Evolutionary conservation across 2,888 invertebrate species (phyloP).

Genomic region (Sarcophaga carnaria): DNA sequence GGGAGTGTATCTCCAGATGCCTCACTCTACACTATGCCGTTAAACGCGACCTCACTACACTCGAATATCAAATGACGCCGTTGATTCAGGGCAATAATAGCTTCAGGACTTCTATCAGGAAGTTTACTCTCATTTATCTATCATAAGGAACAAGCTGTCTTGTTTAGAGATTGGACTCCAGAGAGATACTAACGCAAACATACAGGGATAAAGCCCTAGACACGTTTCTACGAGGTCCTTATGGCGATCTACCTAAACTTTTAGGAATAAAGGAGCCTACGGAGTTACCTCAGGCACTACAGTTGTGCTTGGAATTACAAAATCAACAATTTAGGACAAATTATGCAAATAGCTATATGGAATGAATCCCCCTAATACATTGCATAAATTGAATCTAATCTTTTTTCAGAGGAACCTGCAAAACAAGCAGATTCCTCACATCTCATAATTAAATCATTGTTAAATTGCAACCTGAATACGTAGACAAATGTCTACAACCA

Average conservation of each 20-base stretch:
- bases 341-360: not conserved
- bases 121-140: no score
- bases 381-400: no score
- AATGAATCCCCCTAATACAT: no score
- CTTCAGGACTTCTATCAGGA: conserved; percentile 37
- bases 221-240: conserved; percentile 2
- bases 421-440: no score
- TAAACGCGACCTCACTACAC: conserved; percentile 39
- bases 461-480: no score
- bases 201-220: conserved; percentile 22
- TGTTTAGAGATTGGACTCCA: conserved; percentile 46
- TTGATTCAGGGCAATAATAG: no score
- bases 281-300: no score
- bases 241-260: conserved; percentile 17
- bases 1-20: conserved; percentile 9
- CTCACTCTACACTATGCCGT: conserved; percentile 33
- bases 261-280: conserved; percentile 5
- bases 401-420: no score
- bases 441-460: no score
- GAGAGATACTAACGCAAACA: conserved; percentile 10
- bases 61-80: not conserved
- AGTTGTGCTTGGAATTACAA: not conserved
- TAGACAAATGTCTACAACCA: no score
- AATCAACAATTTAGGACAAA: conserved; percentile 18
- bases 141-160: not conserved